Base-by-base conservation (phyloP, 2,113 vertebrate genomes). In the Apteryx owenii region DNA sequence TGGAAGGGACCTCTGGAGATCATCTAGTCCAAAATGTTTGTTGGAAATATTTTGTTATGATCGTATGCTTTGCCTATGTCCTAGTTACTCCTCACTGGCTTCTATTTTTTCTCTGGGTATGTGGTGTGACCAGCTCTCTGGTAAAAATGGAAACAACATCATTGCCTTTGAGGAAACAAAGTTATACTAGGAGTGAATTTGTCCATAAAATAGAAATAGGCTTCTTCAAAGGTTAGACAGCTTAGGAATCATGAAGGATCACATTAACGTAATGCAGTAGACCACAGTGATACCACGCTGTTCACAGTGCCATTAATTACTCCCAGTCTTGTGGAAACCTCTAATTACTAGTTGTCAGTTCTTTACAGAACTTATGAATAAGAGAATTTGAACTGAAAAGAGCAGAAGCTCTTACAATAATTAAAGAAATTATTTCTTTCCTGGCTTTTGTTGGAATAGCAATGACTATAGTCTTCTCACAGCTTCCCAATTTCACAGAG, bases 311-410 rank as follows among this genome's bases (percentile, higher is more conserved):
- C 20, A 44, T 62, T 79, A 56, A 91, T 83, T 29, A 66, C 36
- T 36, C 44, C n/a, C 28, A 66, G 19, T 58, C 10, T 23, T 73
- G 33, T 5, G 40, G 79, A 51, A 79, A 42, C 19, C 58, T 88
- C 42, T 60, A 64, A 85, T 89, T 83, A 65, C 66, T 77, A 68
- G 53, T 48, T 80, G 48, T 66, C 48, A 62, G 71, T 73, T 69
- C 42, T 77, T 54, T 85, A 81, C 22, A 89, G 78, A 88, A 70
- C 1, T 62, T 40, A 69, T 0, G 22, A 89, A 65, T 48, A 26
- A 72, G 22, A 76, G 33, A 82, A 68, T 53, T 72, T 69, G 23
- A 81, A 87, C 89, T 69, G 46, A 89, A 77, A 94, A 91, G 44
- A 82, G 62, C 66, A 93, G 76, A 80, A 88, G 36, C 44, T 85